These are phyloP conservation scores for Paralichthys olivaceus DNA, from an alignment of 2,113 vertebrate species.

Conservation along the genomic window DNA sequence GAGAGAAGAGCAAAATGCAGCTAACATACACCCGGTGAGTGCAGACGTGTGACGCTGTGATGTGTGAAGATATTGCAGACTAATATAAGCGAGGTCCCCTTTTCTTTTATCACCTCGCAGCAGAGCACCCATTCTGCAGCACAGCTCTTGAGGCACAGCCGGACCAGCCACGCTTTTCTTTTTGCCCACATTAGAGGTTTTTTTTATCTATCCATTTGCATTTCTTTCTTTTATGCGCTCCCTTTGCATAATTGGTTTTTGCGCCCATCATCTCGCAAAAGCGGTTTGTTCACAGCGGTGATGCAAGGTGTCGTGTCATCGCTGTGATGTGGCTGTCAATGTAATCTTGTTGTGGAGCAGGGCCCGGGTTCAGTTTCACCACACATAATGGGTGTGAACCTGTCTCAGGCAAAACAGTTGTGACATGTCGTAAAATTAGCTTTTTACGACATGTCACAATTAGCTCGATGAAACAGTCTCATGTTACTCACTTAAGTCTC, in stretches of 20 bases:
- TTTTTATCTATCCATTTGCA: slow-evolving; percentile 69
- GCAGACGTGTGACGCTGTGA: slow-evolving; percentile 73
- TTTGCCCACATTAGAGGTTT: slow-evolving; percentile 60
- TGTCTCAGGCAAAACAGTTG: slow-evolving; percentile 28
- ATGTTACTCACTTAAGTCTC: background rate
- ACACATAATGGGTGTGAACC: slow-evolving; percentile 46
- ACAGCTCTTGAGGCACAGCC: slow-evolving; percentile 47
- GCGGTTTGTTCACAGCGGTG: slow-evolving; percentile 52
- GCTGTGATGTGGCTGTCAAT: slow-evolving; percentile 62
- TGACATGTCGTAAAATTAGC: slow-evolving; percentile 45
- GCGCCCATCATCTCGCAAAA: slow-evolving; percentile 50
- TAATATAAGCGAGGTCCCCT: slow-evolving; percentile 74
- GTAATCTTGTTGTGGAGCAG: slow-evolving; percentile 30
- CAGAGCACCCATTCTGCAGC: slow-evolving; percentile 58
- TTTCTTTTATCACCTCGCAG: slow-evolving; percentile 77
- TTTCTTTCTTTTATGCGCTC: slow-evolving; percentile 67
- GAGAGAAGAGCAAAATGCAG: slow-evolving; percentile 55
- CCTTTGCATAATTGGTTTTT: slow-evolving; percentile 67
- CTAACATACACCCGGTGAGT: slow-evolving; percentile 63
- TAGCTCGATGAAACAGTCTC: slow-evolving; percentile 25
- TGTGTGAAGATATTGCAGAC: slow-evolving; percentile 74
- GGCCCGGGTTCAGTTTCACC: slow-evolving; percentile 31
- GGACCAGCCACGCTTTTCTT: slow-evolving; percentile 43
- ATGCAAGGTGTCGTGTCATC: slow-evolving; percentile 61
- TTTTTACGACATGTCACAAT: too few species aligned